Conservation (phyloP, 2,797 vertebrate species). For the Gallinago solitaria region DNA sequence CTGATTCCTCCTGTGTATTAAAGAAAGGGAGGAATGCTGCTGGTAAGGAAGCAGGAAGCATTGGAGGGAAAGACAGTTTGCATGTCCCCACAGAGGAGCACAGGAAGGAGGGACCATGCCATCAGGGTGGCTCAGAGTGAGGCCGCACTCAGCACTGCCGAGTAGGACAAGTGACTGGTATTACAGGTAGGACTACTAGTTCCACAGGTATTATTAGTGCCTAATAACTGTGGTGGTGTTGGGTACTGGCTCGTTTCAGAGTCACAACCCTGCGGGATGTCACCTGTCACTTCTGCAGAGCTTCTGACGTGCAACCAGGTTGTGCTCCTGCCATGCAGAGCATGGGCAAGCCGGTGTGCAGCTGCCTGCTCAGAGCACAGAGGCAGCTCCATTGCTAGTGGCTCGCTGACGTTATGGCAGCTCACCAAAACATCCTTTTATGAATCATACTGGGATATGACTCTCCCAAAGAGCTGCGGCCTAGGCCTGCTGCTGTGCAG, state of each 20-base stretch:
- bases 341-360: fast-evolving
- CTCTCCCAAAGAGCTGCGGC: background rate
- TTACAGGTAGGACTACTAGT: background rate
- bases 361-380: background rate
- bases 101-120: background rate
- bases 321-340: fast-evolving
- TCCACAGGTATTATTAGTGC: background rate
- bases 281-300: background rate
- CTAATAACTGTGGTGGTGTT: background rate
- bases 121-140: background rate
- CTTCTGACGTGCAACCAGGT: background rate
- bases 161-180: background rate
- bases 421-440: background rate
- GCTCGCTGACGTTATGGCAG: fast-evolving
- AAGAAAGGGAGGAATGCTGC: background rate
- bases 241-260: background rate
- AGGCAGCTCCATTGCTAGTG: fast-evolving
- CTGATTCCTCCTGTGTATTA: background rate
- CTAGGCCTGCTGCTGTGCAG: background rate
- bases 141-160: background rate
- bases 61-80: background rate
- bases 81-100: background rate
- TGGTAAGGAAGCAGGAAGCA: background rate
- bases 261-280: background rate
- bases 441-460: background rate